Evolutionary conservation across 1,140 invertebrate species (phyloP).

Genomic region (Trypoxylus dichotomus): DNA sequence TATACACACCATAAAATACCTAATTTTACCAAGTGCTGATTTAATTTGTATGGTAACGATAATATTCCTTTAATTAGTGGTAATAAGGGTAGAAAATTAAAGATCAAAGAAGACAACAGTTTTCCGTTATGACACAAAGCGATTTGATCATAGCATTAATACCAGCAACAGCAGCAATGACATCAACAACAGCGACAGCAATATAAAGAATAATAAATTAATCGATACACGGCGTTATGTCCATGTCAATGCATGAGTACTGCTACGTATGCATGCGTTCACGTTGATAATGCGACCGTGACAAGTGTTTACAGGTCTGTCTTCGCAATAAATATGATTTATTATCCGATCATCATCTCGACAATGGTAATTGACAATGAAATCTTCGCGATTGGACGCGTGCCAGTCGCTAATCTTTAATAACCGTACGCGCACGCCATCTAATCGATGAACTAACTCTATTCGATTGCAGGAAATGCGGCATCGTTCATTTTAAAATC

Average conservation of each 20-base stretch:
- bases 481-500: no score
- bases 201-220: neutral
- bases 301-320: conserved; percentile 19
- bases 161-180: neutral
- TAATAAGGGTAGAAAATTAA: neutral
- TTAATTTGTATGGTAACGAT: no score
- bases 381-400: conserved; percentile 9
- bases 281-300: conserved; percentile 6
- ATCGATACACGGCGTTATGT: neutral
- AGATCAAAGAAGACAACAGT: neutral
- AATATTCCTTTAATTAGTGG: no score
- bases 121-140: neutral
- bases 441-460: conserved; percentile 1
- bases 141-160: neutral
- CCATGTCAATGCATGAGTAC: neutral
- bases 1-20: no score
- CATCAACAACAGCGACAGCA: neutral
- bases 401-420: neutral
- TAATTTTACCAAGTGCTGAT: no score
- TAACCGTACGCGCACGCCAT: neutral
- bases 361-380: conserved; percentile 7
- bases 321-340: conserved; percentile 24
- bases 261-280: neutral
- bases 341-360: neutral
- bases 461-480: no score